Evolutionary conservation across 2,888 invertebrate species (phyloP), one percentile per base, ranked within the genome.

Genomic region (Beris morrisii): DNA sequence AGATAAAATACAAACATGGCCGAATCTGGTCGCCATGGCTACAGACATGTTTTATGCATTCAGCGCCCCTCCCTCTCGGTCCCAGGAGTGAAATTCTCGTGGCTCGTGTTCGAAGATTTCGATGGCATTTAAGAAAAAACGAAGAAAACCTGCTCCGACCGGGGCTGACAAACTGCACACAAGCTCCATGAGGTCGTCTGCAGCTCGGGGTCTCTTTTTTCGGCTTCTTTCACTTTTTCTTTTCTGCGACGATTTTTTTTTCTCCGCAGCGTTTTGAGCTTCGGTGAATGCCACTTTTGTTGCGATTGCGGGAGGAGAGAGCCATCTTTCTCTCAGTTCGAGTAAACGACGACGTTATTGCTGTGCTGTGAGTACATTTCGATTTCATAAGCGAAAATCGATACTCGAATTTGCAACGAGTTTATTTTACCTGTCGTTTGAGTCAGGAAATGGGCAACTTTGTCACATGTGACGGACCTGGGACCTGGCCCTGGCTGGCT

Each of bases 41-140:
- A 68, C 69, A 66, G 68, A 68, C 69, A 63, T 66, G 48, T 59
- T 68, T 67, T 65, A 65, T 64, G 56, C 66, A 61, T 38, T 31
- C 52, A 15, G 13, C 46, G 50, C 46, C 61, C 50, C 66, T 59
- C 66, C 64, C 57, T 56, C 61, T 13, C 15, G 45, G 15, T 13
- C 53, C 31, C 4, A 12, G 5, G 12, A 15, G 11, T 11, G 12
- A 5, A 52, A 52, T 6, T 5, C 22, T 52, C 22, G 15, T 52
- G 15, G 2, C 30, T 15, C 13, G 48, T 15, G 38, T 38, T 38
- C 38, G 38, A 5, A 7, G 38, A 38, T 9, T 3, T 38, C 38
- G 4, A 22, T 22, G 22, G 22, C 3, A 22, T 22, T 22, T 22
- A 22, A 38, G 38, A 5, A 38, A 38, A 38, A 38, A 38, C 22